Evolutionary conservation across 1,140 invertebrate genomes (phyloP), one percentile per base, ranked within the genome.

Genomic region (Oryctes rhinoceros): DNA sequence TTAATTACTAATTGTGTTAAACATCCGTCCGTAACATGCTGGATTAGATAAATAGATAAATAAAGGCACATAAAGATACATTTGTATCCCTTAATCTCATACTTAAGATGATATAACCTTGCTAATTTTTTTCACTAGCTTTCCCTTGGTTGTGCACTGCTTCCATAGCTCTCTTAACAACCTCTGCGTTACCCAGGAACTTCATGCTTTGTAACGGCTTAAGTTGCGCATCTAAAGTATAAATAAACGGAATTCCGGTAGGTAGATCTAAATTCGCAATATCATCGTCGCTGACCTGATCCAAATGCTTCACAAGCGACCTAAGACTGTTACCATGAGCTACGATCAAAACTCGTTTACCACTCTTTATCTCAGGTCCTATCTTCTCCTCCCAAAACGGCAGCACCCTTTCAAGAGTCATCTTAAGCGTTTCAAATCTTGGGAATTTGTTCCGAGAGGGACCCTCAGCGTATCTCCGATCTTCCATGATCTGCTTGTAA

Each of bases 291-390:
- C 89, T 88, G 80, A 94, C 89, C 20, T 90, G 82, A 83, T 94
- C 92, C 48, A 95, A 88, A 83, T 93, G 91, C 86, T 94, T 94
- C 2, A 94, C 90, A 18, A 94, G 88, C 10, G 92, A 93, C 78
- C 93, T 87, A 7, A 94, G 87, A 83, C 92, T 92, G 81, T 94
- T 94, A 2, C 93, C 93, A 87, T 94, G 94, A 48, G 92, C 92
- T 53, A 92, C 91, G 81, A 94, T 91, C n/a, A 94, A 81, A 18
- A 94, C 89, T n/a, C 88, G 87, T 35, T 92, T 90, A 4, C 92
- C 92, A 10, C 86, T 85, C 82, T 91, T 90, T 15, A 94, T 89
- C 76, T 90, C 86, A 18, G 91, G 90, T 24, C 92, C 90, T 82
- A 94, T 93, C 37, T 86, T 86, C 24, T 92, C 89, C 84, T 91